phyloP scores from a whole-genome alignment of 2,113 vertebrate genomes.

The Silurus asotus region DNA sequence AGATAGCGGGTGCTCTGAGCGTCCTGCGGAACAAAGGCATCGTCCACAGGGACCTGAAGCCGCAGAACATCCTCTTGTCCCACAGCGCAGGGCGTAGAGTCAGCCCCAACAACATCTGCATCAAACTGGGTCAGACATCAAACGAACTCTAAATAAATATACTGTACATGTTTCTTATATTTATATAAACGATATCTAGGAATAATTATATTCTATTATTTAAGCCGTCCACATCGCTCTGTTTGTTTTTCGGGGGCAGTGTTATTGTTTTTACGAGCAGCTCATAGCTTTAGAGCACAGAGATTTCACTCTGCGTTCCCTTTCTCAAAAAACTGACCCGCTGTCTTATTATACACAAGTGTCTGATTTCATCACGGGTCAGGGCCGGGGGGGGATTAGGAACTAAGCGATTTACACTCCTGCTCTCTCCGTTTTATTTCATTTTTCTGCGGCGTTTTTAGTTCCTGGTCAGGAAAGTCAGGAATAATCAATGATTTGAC shows the following conservation, averaged over 20 bases:
- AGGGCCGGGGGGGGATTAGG: neutral
- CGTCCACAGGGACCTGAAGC: constrained; percentile 94
- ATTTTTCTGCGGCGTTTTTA: neutral
- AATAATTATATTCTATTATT: no score
- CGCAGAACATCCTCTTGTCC: constrained; percentile 93
- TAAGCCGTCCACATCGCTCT: neutral
- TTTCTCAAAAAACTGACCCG: neutral
- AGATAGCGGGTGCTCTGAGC: constrained; percentile 92
- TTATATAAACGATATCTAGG: no score
- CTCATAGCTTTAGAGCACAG: constrained; percentile 8
- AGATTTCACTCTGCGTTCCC: neutral
- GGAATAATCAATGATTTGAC: neutral
- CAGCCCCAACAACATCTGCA: constrained; percentile 83
- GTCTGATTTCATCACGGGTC: neutral
- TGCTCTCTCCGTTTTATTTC: neutral
- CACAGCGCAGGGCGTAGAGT: constrained; percentile 80
- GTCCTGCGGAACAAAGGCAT: constrained; percentile 89
- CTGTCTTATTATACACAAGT: neutral
- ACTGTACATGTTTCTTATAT: no score
- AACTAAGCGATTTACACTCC: neutral
- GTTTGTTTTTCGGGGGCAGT: constrained; percentile 20
- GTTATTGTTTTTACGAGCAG: neutral
- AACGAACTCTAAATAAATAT: neutral
- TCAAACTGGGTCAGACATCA: constrained; percentile 84
- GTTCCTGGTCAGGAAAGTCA: neutral